Conservation (phyloP, 2,888 invertebrate species). For the Lottia scabra region DNA sequence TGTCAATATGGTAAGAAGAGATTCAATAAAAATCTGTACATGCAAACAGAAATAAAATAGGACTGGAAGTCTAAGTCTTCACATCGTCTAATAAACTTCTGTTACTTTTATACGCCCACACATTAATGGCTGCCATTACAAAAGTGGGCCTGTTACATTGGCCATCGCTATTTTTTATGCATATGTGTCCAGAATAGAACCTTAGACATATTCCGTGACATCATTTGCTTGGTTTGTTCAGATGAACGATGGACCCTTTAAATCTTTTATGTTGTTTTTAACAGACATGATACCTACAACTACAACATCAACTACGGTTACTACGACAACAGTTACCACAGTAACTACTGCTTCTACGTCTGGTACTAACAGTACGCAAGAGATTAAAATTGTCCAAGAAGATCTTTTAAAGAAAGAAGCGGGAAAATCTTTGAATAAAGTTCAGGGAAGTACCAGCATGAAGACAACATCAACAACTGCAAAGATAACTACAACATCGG, state of each 20-base stretch:
- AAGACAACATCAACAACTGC: conserved; percentile 11
- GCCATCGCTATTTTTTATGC: too few species aligned
- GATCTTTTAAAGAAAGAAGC: not conserved
- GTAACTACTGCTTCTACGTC: conserved; percentile 9
- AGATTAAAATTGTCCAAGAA: not conserved
- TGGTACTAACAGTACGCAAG: not conserved
- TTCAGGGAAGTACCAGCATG: not conserved
- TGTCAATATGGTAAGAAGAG: conserved; percentile 45
- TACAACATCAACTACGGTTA: conserved; percentile 15
- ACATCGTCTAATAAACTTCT: too few species aligned
- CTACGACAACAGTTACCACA: conserved; percentile 22
- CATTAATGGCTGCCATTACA: too few species aligned
- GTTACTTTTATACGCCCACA: too few species aligned
- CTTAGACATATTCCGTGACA: too few species aligned
- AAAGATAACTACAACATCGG: not conserved
- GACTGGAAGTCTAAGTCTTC: too few species aligned
- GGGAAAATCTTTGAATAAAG: not conserved
- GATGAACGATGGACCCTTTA: too few species aligned
- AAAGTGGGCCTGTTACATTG: not conserved
- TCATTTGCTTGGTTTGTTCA: too few species aligned
- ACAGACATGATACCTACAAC: conserved; percentile 14
- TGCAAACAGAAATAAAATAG: too few species aligned
- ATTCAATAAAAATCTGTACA: not conserved
- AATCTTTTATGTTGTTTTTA: not conserved
- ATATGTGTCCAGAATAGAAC: too few species aligned